A percentile compares a stretch with the other conserved stretches of the same genome.
These are phyloP conservation scores for Beaufortia kweichowensis DNA, from an alignment of 2,113 vertebrate species.

Conservation along the genomic window DNA sequence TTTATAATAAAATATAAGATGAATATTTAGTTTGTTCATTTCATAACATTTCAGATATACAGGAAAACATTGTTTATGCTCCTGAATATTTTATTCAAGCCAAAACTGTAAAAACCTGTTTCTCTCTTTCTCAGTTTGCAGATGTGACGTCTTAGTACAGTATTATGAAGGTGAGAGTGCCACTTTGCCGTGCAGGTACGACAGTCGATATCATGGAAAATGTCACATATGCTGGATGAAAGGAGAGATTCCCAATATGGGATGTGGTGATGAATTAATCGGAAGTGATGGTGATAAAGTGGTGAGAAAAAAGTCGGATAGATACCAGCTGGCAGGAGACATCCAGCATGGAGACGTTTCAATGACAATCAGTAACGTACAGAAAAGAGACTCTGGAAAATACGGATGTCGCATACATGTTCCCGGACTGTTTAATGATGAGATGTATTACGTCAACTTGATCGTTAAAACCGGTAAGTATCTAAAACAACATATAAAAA, in stretches of 20 bases:
- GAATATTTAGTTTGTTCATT: too few relatives aligned
- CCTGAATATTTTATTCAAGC: not conserved
- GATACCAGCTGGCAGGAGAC: conserved; percentile 42
- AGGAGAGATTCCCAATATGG: conserved; percentile 37
- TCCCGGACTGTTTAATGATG: conserved; percentile 54
- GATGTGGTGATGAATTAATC: conserved; percentile 50
- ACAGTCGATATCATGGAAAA: conserved; percentile 35
- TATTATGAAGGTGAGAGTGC: conserved; percentile 43
- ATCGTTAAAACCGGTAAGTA: conserved; percentile 45
- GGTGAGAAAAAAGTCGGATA: not conserved
- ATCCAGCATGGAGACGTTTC: conserved; percentile 52
- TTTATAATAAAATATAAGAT: too few relatives aligned
- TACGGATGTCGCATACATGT: conserved; percentile 56
- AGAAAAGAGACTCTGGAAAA: conserved; percentile 41
- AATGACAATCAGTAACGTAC: conserved; percentile 40
- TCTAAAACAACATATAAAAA: not conserved
- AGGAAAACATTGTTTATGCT: too few relatives aligned
- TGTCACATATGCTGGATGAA: conserved; percentile 53
- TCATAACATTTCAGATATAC: too few relatives aligned
- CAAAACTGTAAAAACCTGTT: not conserved
- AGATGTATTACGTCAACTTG: conserved; percentile 34
- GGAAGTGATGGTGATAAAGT: conserved; percentile 44
- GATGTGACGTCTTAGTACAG: conserved; percentile 11
- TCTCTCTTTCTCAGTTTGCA: conserved; percentile 26
- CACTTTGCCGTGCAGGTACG: conserved; percentile 54